Evolutionary conservation across 2,113 vertebrate genomes (phyloP).

Genomic region (Hippocampus guttulatus): DNA sequence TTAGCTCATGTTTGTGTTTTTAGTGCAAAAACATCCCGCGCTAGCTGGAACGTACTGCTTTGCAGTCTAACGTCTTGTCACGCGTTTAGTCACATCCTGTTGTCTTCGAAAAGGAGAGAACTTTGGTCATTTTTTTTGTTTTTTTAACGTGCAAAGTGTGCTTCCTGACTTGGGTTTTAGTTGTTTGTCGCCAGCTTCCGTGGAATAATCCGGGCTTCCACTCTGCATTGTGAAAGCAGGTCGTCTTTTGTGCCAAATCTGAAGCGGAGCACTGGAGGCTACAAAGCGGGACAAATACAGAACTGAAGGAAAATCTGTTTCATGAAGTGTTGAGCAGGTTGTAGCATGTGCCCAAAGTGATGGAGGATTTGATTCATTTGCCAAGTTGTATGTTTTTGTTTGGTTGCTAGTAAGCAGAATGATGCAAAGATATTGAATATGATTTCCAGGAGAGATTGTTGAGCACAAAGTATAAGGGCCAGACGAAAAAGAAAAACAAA

Average conservation of each 20-base stretch:
- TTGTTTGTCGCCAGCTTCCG: conserved; percentile 33
- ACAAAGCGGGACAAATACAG: conserved; percentile 20
- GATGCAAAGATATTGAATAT: neutral
- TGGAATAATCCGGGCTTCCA: conserved; percentile 11
- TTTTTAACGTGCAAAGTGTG: neutral
- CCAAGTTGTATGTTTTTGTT: neutral
- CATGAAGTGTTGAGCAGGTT: conserved; percentile 17
- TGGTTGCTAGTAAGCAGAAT: neutral
- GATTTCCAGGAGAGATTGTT: neutral
- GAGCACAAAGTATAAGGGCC: too few relatives aligned
- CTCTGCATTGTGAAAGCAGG: neutral
- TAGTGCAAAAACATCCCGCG: neutral
- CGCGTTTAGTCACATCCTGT: neutral
- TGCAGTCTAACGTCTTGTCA: neutral
- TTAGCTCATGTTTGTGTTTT: neutral
- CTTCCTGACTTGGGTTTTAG: conserved; percentile 25
- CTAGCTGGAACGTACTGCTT: neutral
- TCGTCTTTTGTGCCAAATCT: conserved; percentile 7
- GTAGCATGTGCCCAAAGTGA: neutral
- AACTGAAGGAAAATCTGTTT: conserved; percentile 24
- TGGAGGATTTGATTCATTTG: neutral
- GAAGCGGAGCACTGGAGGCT: too few relatives aligned
- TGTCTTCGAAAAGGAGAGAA: neutral
- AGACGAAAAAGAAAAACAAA: too few relatives aligned
- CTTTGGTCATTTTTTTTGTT: neutral